Percentiles rank a stretch among this genome's conserved stretches.
Conservation (phyloP, 2,797 vertebrate species). For the Galaxias olidus region DNA sequence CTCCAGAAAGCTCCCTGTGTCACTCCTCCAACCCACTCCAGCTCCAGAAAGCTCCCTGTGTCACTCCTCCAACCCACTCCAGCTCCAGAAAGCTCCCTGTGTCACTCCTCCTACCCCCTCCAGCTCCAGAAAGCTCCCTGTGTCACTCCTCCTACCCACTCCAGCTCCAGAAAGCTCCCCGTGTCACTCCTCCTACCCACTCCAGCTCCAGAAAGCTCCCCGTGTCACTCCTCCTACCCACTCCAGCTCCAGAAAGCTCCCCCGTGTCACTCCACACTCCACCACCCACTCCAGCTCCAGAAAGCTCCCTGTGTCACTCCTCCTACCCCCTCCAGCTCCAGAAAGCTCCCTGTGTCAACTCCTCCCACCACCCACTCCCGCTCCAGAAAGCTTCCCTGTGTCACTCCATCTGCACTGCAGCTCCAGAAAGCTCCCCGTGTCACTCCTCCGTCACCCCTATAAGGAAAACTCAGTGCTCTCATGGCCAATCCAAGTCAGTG, state of each 20-base stretch:
- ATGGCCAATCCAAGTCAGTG: constrained; percentile 13
- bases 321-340: constrained; percentile 25
- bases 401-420: constrained; percentile 26
- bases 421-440: constrained; percentile 28
- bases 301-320: constrained; percentile 28
- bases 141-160: constrained; percentile 24
- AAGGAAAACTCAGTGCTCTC: background rate
- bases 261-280: constrained; percentile 26
- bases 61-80: constrained; percentile 22
- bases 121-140: constrained; percentile 29
- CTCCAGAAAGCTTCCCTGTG: constrained; percentile 28
- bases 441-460: constrained; percentile 22
- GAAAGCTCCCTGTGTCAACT: constrained; percentile 28
- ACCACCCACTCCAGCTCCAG: constrained; percentile 22
- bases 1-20: constrained; percentile 26
- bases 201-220: constrained; percentile 30
- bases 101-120: constrained; percentile 23
- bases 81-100: constrained; percentile 29
- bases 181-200: constrained; percentile 22
- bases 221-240: constrained; percentile 22
- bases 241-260: constrained; percentile 28
- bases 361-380: constrained; percentile 24
- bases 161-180: constrained; percentile 28
- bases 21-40: constrained; percentile 25
- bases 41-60: constrained; percentile 26